These are phyloP conservation scores for Eptatretus burgeri DNA, from an alignment of 2,113 vertebrate genomes.

Conservation along the genomic window DNA sequence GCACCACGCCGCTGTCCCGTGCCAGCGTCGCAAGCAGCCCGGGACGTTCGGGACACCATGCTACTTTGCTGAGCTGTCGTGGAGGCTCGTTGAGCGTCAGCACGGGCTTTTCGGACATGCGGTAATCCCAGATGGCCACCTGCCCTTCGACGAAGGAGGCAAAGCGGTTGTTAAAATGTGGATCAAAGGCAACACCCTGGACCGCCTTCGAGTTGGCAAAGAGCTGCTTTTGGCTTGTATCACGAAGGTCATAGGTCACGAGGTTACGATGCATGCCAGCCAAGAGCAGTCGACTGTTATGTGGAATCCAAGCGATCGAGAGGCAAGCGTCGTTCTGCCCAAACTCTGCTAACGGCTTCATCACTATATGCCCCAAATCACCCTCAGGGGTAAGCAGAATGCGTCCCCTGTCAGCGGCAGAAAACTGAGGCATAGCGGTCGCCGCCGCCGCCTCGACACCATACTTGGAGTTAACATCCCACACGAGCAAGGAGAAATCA, in stretches of 20 bases:
- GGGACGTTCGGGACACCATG: constrained; percentile 78
- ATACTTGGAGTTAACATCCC: constrained; percentile 87
- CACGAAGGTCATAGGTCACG: constrained; percentile 78
- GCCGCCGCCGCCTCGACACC: constrained; percentile 28
- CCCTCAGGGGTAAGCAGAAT: constrained; percentile 33
- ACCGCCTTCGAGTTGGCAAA: constrained; percentile 97
- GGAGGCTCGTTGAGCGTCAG: constrained; percentile 73
- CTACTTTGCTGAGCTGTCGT: constrained; percentile 78
- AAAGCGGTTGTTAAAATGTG: constrained; percentile 62
- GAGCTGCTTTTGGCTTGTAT: constrained; percentile 91
- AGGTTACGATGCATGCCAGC: constrained; percentile 92
- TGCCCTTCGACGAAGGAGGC: constrained; percentile 94
- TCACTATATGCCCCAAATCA: constrained; percentile 47
- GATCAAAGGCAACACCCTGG: constrained; percentile 79
- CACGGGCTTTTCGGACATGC: constrained; percentile 90
- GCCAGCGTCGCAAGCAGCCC: constrained; percentile 73
- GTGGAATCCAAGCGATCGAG: constrained; percentile 87
- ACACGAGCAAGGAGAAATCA: constrained; percentile 79
- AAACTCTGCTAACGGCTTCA: constrained; percentile 66
- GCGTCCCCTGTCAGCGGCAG: constrained; percentile 42
- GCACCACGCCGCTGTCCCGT: constrained; percentile 72
- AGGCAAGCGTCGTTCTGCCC: constrained; percentile 88
- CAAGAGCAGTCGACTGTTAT: constrained; percentile 67
- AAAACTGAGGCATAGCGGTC: constrained; percentile 15
- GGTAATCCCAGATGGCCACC: constrained; percentile 92